A percentile compares a stretch with the other conserved stretches of the same genome.
Conservation (phyloP, 2,797 vertebrate species). For the Melanotaenia pygmaea region DNA sequence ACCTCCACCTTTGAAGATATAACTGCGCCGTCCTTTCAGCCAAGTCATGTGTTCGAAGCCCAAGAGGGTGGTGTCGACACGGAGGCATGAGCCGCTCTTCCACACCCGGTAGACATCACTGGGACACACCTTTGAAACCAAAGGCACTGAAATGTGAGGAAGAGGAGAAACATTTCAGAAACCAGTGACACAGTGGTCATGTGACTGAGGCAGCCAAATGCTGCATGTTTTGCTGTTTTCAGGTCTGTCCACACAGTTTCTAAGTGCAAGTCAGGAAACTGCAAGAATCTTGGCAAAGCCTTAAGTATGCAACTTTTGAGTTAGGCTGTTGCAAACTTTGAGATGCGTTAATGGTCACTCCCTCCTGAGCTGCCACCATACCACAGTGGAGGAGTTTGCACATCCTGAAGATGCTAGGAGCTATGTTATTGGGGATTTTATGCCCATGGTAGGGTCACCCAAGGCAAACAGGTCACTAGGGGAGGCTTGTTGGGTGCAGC, state of each 20-base stretch:
- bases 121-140: conserved; percentile 96
- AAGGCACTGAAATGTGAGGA: conserved; percentile 82
- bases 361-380: too few species aligned
- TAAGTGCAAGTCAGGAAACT: not conserved
- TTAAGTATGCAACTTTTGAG: not conserved
- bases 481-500: too few species aligned
- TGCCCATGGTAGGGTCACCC: too few species aligned
- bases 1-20: conserved; percentile 97
- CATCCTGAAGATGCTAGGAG: too few species aligned
- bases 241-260: not conserved
- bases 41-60: conserved; percentile 98
- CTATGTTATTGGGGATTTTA: too few species aligned
- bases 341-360: not conserved
- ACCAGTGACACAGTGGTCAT: not conserved
- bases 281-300: not conserved
- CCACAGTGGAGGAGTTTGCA: too few species aligned
- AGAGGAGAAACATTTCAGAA: conserved; percentile 6
- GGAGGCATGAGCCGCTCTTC: conserved; percentile 94
- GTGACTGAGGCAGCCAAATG: not conserved
- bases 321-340: not conserved
- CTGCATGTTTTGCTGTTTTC: not conserved
- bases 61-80: conserved; percentile 94
- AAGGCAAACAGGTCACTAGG: too few species aligned
- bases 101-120: conserved; percentile 95
- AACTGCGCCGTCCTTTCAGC: conserved; percentile 94